phyloP scores from a whole-genome alignment of 1,140 invertebrate genomes.

The Manduca sexta region DNA sequence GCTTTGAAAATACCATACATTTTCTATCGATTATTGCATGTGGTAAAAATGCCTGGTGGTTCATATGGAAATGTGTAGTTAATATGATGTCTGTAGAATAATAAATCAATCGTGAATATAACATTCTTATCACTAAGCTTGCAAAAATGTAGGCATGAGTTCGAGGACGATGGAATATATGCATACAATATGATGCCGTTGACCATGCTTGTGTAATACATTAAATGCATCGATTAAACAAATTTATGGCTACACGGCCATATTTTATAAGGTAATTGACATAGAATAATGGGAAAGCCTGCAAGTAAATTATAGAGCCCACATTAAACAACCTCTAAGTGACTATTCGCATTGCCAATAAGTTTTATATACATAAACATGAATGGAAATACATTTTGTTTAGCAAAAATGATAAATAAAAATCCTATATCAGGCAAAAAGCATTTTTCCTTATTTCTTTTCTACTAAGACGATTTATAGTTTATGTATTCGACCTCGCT shows the following conservation, averaged over 20 bases:
- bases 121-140: too few species aligned
- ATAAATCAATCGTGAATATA: too few species aligned
- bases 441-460: slow-evolving; percentile 46
- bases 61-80: slow-evolving; percentile 16
- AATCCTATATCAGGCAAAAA: slow-evolving; percentile 42
- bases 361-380: too few species aligned
- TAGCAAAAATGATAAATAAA: slow-evolving; percentile 46
- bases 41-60: slow-evolving; percentile 1
- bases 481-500: slow-evolving; percentile 64
- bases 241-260: too few species aligned
- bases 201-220: too few species aligned
- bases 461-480: slow-evolving; percentile 55
- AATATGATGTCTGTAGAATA: neutral
- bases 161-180: too few species aligned
- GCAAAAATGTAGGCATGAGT: too few species aligned
- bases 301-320: neutral
- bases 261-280: neutral
- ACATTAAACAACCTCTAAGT: neutral
- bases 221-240: too few species aligned
- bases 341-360: too few species aligned
- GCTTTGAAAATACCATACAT: too few species aligned
- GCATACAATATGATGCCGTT: neutral
- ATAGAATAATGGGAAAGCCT: neutral
- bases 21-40: neutral
- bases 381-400: too few species aligned